Evolutionary conservation across 1,140 invertebrate genomes (phyloP).

Genomic region (Hyles vespertilio): DNA sequence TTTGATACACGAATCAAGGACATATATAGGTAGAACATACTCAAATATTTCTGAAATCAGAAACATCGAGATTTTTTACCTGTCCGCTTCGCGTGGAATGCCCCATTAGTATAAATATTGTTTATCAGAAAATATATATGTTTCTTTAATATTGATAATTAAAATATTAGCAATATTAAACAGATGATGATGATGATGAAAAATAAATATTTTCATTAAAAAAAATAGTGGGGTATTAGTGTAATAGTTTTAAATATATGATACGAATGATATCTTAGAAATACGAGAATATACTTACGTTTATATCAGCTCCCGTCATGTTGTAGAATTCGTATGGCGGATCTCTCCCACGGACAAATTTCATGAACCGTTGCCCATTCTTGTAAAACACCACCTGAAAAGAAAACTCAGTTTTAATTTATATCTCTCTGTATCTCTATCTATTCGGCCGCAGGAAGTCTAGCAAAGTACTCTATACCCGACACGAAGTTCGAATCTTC

Average conservation of each 20-base stretch:
- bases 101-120: too few relatives aligned
- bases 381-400: conserved; percentile 77
- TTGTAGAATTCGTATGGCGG: conserved; percentile 78
- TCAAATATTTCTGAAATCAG: too few relatives aligned
- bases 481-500: too few relatives aligned
- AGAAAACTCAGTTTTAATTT: conserved; percentile 5
- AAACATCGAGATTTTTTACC: too few relatives aligned
- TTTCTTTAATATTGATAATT: too few relatives aligned
- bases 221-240: not conserved
- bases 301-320: conserved; percentile 78
- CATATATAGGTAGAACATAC: too few relatives aligned
- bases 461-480: too few relatives aligned
- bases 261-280: conserved; percentile 1
- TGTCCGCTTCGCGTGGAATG: too few relatives aligned
- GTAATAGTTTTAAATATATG: not conserved
- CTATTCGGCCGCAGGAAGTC: conserved; percentile 3
- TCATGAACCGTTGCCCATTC: conserved; percentile 78
- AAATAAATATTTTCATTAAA: not conserved
- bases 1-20: too few relatives aligned
- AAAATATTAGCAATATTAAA: too few relatives aligned
- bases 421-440: too few relatives aligned
- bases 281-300: conserved; percentile 76
- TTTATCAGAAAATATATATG: too few relatives aligned
- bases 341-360: conserved; percentile 81
- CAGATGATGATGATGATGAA: not conserved